Base-by-base conservation (phyloP, 2,888 invertebrate species). In the Stegana nigrithorax region DNA sequence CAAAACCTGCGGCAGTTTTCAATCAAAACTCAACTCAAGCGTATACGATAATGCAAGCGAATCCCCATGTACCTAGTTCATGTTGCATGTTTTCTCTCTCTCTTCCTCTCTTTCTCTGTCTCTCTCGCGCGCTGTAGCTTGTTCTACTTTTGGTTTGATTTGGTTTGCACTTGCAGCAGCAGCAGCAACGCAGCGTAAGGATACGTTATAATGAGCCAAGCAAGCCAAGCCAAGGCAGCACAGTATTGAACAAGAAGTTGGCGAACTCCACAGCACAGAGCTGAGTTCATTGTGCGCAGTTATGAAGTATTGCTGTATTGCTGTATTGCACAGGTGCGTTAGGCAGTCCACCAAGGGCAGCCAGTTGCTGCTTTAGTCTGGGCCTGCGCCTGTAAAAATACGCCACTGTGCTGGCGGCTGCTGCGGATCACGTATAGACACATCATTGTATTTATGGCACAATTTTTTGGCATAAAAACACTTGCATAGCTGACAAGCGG, bases 1-100 rank as follows among this genome's bases (percentile, higher is more conserved):
- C 78, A 80, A 78, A 73, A 72, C 70, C 76, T 71, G 77, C 77
- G 81, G 82, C 81, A 73, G 80, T 75, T 80, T 81, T 82, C 81
- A 81, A 82, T 82, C 82, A 81, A 73, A 62, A 77, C 63, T 19
- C 32, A 55, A 32, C 19, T 14, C 14, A 17, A 21, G 12, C 21
- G 7, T 21, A 45, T 19, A 32, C 32, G n/a, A 32, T 32, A 32
- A n/a, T n/a, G n/a, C n/a, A n/a, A n/a, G n/a, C n/a, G n/a, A n/a
- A n/a, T n/a, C n/a, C n/a, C n/a, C n/a, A n/a, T n/a, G n/a, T n/a
- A n/a, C n/a, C n/a, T n/a, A n/a, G n/a, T n/a, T n/a, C n/a, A n/a
- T n/a, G n/a, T n/a, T n/a, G n/a, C n/a, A n/a, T n/a, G n/a, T n/a
- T 39, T 17, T 14, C 39, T 39, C 39, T 8, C 39, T 39, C 39